These are phyloP conservation scores for Diplodus puntazzo DNA, from an alignment of 2,797 vertebrate species.

Conservation along the genomic window DNA sequence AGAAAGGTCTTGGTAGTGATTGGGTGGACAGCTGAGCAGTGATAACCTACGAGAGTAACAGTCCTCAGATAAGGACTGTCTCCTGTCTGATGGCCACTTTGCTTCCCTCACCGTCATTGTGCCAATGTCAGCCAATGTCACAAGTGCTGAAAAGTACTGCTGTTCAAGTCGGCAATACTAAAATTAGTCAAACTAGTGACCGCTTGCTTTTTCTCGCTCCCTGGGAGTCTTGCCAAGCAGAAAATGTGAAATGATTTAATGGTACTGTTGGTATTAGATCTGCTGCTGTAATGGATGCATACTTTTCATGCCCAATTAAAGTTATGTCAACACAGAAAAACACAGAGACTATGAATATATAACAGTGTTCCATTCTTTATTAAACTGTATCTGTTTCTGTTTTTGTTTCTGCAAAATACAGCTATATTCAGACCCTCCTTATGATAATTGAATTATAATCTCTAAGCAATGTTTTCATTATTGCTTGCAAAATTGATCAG, in stretches of 20 bases:
- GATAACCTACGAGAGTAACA: slow-evolving; percentile 77
- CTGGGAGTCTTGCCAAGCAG: slow-evolving; percentile 18
- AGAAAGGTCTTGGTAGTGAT: slow-evolving; percentile 76
- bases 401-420: background rate
- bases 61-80: slow-evolving; percentile 75
- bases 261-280: slow-evolving; percentile 2
- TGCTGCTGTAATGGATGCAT: slow-evolving; percentile 33
- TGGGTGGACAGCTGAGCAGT: slow-evolving; percentile 74
- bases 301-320: slow-evolving; percentile 31
- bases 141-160: slow-evolving; percentile 51
- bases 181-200: slow-evolving; percentile 53
- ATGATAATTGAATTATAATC: background rate
- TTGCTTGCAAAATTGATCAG: background rate
- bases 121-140: slow-evolving; percentile 79
- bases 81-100: slow-evolving; percentile 77
- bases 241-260: slow-evolving; percentile 33
- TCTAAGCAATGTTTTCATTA: background rate
- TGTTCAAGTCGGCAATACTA: slow-evolving; percentile 40
- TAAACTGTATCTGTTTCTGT: background rate
- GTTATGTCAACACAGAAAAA: slow-evolving; percentile 23
- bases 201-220: background rate
- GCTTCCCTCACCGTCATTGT: slow-evolving; percentile 63
- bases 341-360: slow-evolving; percentile 1
- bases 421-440: background rate
- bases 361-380: slow-evolving; percentile 15